These are phyloP conservation scores for Saturnia pavonia DNA, from an alignment of 2,888 invertebrate species.

Conservation along the genomic window DNA sequence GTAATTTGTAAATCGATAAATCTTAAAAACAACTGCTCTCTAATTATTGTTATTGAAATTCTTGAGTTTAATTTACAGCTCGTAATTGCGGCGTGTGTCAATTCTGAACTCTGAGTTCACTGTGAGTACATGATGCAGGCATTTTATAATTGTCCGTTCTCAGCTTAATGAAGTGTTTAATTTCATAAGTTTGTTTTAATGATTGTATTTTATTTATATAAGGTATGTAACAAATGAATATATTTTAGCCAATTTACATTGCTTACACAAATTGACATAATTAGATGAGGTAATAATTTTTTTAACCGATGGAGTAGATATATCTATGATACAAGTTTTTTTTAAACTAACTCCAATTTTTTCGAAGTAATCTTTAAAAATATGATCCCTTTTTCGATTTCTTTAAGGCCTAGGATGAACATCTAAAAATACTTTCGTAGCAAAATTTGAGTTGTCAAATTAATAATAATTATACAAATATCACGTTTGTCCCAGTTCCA, in stretches of 20 bases:
- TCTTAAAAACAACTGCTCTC: not conserved
- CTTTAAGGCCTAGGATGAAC: not conserved
- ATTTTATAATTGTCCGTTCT: not conserved
- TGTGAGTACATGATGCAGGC: constrained; percentile 1
- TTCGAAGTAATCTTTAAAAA: too few species aligned
- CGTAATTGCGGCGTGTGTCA: constrained; percentile 8
- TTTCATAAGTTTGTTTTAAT: not conserved
- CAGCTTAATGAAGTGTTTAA: not conserved
- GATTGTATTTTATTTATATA: not conserved
- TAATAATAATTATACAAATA: too few species aligned
- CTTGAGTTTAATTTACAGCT: constrained; percentile 6
- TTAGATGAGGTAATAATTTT: not conserved
- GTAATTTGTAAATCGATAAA: constrained; percentile 1
- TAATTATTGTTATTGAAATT: not conserved
- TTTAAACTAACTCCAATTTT: not conserved
- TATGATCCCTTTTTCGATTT: not conserved
- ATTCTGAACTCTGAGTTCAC: constrained; percentile 3
- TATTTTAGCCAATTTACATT: not conserved
- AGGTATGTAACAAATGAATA: not conserved
- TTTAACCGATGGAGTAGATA: not conserved
- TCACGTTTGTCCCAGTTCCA: not conserved
- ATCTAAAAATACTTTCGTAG: not conserved
- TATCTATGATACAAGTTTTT: not conserved
- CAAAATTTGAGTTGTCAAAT: not conserved
- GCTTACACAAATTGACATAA: not conserved